phyloP scores from a whole-genome alignment of 2,113 vertebrate genomes.

The Microcebus lehilahytsara region DNA sequence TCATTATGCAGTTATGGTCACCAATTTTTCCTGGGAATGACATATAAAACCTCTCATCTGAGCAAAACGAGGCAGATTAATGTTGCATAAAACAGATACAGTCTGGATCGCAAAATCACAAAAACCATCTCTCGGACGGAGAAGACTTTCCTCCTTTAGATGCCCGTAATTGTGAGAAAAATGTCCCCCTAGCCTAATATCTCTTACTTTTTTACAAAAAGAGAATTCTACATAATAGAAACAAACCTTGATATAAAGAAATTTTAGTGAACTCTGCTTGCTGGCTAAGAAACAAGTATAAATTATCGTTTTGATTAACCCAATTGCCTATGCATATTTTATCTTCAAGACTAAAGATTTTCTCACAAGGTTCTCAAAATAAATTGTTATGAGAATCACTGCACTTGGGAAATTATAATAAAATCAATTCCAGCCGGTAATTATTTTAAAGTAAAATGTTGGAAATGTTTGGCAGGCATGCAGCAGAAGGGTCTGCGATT shows the following conservation, averaged over 20 bases:
- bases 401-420: neutral
- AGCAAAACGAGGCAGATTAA: conserved; percentile 67
- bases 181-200: neutral
- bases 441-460: neutral
- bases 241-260: neutral
- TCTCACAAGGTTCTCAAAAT: neutral
- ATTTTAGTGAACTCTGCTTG: neutral
- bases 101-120: conserved; percentile 61
- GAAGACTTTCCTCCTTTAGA: neutral
- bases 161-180: conserved; percentile 14
- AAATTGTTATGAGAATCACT: neutral
- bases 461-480: neutral
- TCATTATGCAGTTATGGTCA: conserved; percentile 51
- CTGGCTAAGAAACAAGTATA: neutral
- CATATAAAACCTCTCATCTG: conserved; percentile 72
- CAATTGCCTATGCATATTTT: neutral
- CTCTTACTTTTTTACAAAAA: neutral
- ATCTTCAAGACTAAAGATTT: neutral
- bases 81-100: conserved; percentile 68
- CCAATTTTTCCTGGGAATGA: conserved; percentile 45
- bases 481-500: rapidly evolving
- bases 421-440: neutral
- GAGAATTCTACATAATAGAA: neutral
- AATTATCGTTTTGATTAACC: neutral
- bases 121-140: neutral